A percentile compares a stretch with the other conserved stretches of the same genome.
Conservation (phyloP, 1,140 invertebrate species). For the Drosophila nannoptera region DNA sequence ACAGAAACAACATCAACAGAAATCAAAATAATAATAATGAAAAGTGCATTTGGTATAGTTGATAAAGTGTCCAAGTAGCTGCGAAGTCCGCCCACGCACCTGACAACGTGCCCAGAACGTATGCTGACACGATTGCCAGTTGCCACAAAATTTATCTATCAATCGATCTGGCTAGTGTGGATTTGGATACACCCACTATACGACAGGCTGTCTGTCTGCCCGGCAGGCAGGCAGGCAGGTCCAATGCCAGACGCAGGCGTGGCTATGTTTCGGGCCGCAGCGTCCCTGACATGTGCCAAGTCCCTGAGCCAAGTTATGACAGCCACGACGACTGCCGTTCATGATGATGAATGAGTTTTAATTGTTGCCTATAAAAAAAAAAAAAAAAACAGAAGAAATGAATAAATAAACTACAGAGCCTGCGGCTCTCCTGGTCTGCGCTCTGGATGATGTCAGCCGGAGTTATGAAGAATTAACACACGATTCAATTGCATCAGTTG, state of each 20-base stretch:
- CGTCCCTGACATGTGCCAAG: conserved; percentile 62
- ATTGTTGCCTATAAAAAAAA: conserved; percentile 63
- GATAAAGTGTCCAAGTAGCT: conserved; percentile 74
- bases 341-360: conserved; percentile 77
- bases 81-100: conserved; percentile 63
- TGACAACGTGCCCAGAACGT: conserved; percentile 43
- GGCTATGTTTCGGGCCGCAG: conserved; percentile 33
- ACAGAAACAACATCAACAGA: neutral
- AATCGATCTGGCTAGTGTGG: conserved; percentile 64
- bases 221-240: conserved; percentile 1
- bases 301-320: conserved; percentile 63
- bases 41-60: conserved; percentile 38
- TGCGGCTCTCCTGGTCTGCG: conserved; percentile 27
- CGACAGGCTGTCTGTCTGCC: conserved; percentile 1
- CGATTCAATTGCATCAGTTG: conserved; percentile 22
- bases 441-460: conserved; percentile 68
- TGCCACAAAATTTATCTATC: conserved; percentile 72
- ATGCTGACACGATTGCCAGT: conserved; percentile 68
- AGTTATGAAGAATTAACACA: conserved; percentile 65
- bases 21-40: conserved; percentile 16
- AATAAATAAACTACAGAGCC: conserved; percentile 51
- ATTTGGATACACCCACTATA: conserved; percentile 58
- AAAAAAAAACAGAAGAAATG: neutral
- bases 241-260: conserved; percentile 67
- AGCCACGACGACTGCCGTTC: conserved; percentile 44